phyloP scores from a whole-genome alignment of 1,140 invertebrate species.

The Cepaea nemoralis region DNA sequence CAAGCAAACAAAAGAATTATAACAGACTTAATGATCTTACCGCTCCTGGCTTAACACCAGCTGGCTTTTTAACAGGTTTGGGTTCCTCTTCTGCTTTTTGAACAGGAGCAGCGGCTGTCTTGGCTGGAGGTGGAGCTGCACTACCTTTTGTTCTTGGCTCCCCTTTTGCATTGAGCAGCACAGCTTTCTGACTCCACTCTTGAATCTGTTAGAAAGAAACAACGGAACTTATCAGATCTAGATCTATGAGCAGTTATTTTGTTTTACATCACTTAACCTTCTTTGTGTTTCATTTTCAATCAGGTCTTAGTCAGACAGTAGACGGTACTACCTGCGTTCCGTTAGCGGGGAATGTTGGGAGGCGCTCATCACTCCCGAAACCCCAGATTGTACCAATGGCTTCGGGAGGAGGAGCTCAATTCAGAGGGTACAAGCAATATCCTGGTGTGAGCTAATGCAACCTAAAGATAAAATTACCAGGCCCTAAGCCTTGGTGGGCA shows the following conservation, averaged over 20 bases:
- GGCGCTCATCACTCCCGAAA: too few species aligned
- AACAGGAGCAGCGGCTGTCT: slow-evolving; percentile 58
- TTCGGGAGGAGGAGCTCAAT: too few species aligned
- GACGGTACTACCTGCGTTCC: too few species aligned
- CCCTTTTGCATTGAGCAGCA: slow-evolving; percentile 78
- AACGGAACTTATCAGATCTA: too few species aligned
- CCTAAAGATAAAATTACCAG: too few species aligned
- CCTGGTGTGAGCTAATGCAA: too few species aligned
- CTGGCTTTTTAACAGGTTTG: slow-evolving; percentile 61
- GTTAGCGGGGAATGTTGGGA: too few species aligned
- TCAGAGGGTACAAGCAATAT: too few species aligned
- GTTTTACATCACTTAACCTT: background rate
- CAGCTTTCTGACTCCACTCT: slow-evolving; percentile 92
- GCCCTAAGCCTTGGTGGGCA: too few species aligned
- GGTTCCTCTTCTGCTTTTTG: slow-evolving; percentile 62
- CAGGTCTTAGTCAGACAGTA: too few species aligned
- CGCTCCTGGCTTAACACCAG: slow-evolving; percentile 13
- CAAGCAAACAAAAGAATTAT: background rate
- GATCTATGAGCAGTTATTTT: too few species aligned
- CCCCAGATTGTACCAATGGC: too few species aligned
- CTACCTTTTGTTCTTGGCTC: slow-evolving; percentile 63
- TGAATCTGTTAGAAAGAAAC: slow-evolving; percentile 79
- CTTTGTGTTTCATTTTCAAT: background rate
- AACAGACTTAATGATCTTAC: slow-evolving; percentile 11
- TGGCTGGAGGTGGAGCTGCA: slow-evolving; percentile 56